Base-by-base conservation (phyloP, 2,113 vertebrate species). In the Scophthalmus maximus region DNA sequence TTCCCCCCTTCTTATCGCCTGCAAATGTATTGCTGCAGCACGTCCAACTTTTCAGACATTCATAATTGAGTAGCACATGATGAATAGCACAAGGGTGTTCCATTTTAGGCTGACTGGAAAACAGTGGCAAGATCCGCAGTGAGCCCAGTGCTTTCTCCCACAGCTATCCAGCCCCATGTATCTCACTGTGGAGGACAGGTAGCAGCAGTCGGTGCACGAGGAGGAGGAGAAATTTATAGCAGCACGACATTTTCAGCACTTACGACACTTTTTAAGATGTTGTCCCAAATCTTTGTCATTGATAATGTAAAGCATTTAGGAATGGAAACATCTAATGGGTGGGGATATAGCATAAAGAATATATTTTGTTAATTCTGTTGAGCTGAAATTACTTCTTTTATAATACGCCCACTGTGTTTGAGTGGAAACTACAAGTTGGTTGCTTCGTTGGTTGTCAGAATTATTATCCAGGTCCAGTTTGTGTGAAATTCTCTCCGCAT, bases 61-160 rank as follows among this genome's bases (percentile, higher is more conserved):
- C 87, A 92, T 92, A 92, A 93, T 90, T 91, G 87, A 92, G 87
- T 47, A 90, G 87, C 74, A 53, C 75, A 86, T 91, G 91, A 92
- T 88, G 87, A 92, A 93, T 88, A 88, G 90, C 81, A 78, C 68
- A 22, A 61, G 76, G 82, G 55, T 86, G 86, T 89, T 94, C 87
- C 91, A 88, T 90, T 92, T 92, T 78, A 77, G 79, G 76, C 81
- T 27, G 75, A 52, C 71, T 82, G 74, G 78, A 73, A 86, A 86
- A 86, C 79, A 84, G 76, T 40, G 56, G 60, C 73, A 8, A 65
- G 68, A 36, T 64, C 61, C 68, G 73, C 78, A 77, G 8, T 60
- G 62, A 86, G 72, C 71, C 75, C 27, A 2, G n/a, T 22, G 55
- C 66, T 83, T 73, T 78, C 66, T 72, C 71, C 34, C 5, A 5